A percentile compares a stretch with the other conserved stretches of the same genome.
Evolutionary conservation across 2,113 vertebrate species (phyloP).

Genomic region (Ctenomys sociabilis): DNA sequence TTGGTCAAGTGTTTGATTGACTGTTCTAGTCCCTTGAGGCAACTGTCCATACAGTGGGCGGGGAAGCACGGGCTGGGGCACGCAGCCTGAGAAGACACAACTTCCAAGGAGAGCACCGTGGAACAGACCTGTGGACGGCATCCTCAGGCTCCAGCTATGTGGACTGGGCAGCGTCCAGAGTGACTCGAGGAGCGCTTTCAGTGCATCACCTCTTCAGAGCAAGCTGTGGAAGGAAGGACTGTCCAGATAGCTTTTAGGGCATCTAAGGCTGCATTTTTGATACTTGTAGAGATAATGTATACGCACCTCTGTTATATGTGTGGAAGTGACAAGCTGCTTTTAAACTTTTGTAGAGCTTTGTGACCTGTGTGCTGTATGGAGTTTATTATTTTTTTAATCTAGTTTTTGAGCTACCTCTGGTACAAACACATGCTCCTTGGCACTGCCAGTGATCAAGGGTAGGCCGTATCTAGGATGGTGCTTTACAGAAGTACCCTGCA

Average conservation of each 20-base stretch:
- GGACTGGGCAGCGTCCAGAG: not conserved
- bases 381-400: not conserved
- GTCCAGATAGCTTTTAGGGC: not conserved
- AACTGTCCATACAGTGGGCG: too few species aligned
- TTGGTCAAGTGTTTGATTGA: too few species aligned
- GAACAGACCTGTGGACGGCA: too few species aligned
- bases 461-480: not conserved
- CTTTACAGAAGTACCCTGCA: not conserved
- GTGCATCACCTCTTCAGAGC: not conserved
- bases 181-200: not conserved
- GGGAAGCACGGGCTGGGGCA: too few species aligned
- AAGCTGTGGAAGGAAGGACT: not conserved
- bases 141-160: not conserved
- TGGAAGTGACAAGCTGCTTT: not conserved
- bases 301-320: not conserved
- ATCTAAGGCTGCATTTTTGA: not conserved
- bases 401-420: not conserved
- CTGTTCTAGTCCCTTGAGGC: too few species aligned
- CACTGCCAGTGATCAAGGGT: not conserved
- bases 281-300: not conserved
- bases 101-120: too few species aligned
- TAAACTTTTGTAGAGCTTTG: not conserved
- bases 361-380: not conserved
- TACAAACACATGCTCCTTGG: not conserved
- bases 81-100: too few species aligned